Conservation (phyloP, 2,113 vertebrate species). For the Callipepla californica region DNA sequence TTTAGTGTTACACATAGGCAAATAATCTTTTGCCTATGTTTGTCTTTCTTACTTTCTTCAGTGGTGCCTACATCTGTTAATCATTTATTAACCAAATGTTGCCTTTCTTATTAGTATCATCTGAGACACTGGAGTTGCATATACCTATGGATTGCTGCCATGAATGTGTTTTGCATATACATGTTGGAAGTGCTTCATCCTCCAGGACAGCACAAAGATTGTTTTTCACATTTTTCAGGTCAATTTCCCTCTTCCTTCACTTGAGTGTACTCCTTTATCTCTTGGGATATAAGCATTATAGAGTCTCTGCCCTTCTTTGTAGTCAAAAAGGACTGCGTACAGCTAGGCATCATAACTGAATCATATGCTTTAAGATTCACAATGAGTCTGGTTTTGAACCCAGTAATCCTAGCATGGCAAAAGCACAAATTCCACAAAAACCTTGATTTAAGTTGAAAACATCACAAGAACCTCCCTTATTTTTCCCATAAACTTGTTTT, state of each 20-base stretch:
- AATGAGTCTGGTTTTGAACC: neutral
- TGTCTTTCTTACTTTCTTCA: neutral
- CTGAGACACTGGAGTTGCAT: slow-evolving; percentile 5
- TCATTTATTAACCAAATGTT: slow-evolving; percentile 23
- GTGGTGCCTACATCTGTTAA: slow-evolving; percentile 20
- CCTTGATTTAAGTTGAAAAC: neutral
- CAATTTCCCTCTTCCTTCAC: neutral
- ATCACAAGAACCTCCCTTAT: neutral
- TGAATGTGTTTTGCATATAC: neutral
- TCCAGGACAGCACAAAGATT: neutral
- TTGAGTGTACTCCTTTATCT: neutral
- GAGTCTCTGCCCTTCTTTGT: neutral
- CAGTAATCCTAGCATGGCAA: neutral
- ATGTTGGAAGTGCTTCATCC: neutral
- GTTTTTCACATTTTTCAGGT: neutral
- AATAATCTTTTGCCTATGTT: neutral
- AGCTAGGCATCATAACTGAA: neutral
- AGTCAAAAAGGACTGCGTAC: neutral
- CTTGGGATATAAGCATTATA: neutral
- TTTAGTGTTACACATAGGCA: neutral
- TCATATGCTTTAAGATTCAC: neutral
- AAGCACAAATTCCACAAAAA: neutral
- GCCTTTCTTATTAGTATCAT: neutral
- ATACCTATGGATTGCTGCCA: slow-evolving; percentile 26
- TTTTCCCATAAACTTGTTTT: neutral